Evolutionary conservation across 2,113 vertebrate species (phyloP), one percentile per base, ranked within the genome.

Genomic region (Oncorhynchus mykiss): DNA sequence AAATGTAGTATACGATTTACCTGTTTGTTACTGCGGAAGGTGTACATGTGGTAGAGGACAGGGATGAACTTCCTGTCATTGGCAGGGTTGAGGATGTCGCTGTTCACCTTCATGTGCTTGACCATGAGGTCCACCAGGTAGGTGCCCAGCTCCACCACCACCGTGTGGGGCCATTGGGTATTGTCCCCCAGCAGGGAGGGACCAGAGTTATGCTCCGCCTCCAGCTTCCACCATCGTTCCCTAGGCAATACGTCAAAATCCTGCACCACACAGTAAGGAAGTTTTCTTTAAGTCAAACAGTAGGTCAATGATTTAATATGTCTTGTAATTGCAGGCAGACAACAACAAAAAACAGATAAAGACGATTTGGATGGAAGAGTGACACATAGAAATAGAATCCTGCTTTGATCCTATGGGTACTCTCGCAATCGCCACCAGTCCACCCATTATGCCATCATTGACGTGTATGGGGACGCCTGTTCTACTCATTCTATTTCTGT

Each of bases 31-130:
- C 91, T 95, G 8, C 91, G 95, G 88, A 97, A 99, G 49, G 96
- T 93, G 79, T 99, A 99, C 89, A 98, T 92, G 29, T 99, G 98
- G 84, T 99, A 99, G 24, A 99, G 93, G 54, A 95, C 92, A 0
- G 96, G 95, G 78, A 99, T 93, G 45, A 88, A 86, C 59, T 84
- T 94, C 64, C 72, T 70, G 16, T 91, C 39, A 5, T 79, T 49
- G 18, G 71, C 76, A 0, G 70, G 82, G 1, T 82, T 91, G 9
- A 93, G 87, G 76, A 94, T 81, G 84, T 93, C 90, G 74, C 81
- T 91, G 1, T 93, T 92, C 78, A 99, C 88, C 86, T 92, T 96
- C 13, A 96, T 84, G 0, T 91, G 83, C 57, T 92, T 92, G 54
- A 99, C 95, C 88, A 99, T 89, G 2, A 98, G 5, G 51, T 99